Base-by-base conservation (phyloP, 2,888 invertebrate genomes). In the Rhyacophila evoluta region DNA sequence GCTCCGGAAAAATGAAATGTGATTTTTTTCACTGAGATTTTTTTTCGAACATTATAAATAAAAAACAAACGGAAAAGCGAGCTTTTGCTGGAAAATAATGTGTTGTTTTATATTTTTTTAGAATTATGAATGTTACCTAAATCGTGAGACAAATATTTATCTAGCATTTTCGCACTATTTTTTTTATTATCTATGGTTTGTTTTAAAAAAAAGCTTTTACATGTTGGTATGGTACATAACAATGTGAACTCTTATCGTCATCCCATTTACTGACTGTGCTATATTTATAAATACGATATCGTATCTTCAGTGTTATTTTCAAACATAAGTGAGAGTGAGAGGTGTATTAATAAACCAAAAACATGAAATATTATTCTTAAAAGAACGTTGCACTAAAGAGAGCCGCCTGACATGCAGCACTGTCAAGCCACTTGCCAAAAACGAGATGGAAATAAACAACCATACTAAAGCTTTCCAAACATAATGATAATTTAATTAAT, bases 381-480 rank as follows among this genome's bases (percentile, higher is more conserved):
- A 41, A 25, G 25, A 55, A 6, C 55, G 55, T 55, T 55, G 55
- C 55, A 55, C 55, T 19, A 55, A 55, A 19, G 19, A 8, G 5
- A 19, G 8, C 19, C 55, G 25, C 19, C 55, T 55, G 25, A 55
- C 55, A 55, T 25, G 55, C 55, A 10, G 0, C 4, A 5, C 25
- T 55, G 55, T 55, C 55, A 55, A 10, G 8, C 19, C 19, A 55
- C 55, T 55, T 55, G 55, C 55, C 55, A 55, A 55, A 55, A 55
- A 55, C 19, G 55, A 19, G 55, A 25, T 55, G 2, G 8, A 55
- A 55, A 55, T 55, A 55, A 55, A 55, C 55, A 25, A 55, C 55
- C 19, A 19, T 19, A 19, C 19, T 19, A 19, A 55, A 19, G 55
- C 19, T 55, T 25, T 55, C 19, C 55, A 55, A 55, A 55, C 12